phyloP scores from a whole-genome alignment of 2,797 vertebrate genomes.

The Chrosomus eos region DNA sequence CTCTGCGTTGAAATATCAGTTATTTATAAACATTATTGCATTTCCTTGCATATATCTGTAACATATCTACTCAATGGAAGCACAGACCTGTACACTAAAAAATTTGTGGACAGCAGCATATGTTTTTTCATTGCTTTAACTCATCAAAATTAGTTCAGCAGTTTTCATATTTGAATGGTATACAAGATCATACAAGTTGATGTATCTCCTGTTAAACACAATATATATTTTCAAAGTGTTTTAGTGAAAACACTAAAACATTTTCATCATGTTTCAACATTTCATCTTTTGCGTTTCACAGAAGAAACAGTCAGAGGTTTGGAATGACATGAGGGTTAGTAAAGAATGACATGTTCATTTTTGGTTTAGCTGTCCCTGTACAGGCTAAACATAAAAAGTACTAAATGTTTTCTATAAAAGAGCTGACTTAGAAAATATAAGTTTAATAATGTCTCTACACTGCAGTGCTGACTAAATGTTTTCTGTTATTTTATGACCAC shows the following conservation, averaged over 20 bases:
- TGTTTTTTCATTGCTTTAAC: no score
- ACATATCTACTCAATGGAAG: background rate
- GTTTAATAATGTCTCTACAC: background rate
- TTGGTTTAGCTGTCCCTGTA: background rate
- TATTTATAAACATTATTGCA: background rate
- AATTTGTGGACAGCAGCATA: no score
- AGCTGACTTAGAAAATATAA: background rate
- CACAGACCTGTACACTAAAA: no score
- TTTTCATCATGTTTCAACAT: background rate
- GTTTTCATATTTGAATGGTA: no score
- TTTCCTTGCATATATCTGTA: background rate
- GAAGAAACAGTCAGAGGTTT: background rate
- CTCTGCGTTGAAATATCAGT: no score
- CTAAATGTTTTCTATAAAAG: background rate
- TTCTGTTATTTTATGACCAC: background rate
- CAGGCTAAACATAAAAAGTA: background rate
- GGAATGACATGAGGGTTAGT: background rate
- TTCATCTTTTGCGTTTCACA: background rate
- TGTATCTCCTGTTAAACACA: background rate
- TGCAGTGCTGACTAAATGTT: background rate
- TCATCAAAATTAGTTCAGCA: no score
- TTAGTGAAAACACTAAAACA: background rate
- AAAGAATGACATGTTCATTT: background rate
- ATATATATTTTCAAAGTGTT: background rate
- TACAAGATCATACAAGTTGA: no score